Evolutionary conservation across 2,888 invertebrate genomes (phyloP).

Genomic region (Drosophila cracens): DNA sequence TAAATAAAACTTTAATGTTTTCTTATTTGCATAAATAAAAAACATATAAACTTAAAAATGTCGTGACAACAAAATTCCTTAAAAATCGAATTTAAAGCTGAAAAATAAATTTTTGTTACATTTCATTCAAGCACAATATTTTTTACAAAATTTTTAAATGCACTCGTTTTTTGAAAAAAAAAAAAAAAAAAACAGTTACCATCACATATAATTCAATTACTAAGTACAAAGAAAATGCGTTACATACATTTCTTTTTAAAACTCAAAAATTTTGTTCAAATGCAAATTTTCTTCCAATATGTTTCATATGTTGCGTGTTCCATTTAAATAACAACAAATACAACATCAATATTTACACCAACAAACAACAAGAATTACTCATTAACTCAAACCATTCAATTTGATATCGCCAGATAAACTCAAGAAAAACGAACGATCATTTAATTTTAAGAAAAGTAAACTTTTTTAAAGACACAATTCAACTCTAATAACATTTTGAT

Average conservation of each 20-base stretch:
- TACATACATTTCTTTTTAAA: slow-evolving; percentile 63
- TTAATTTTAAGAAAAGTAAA: background rate
- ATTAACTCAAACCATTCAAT: slow-evolving; percentile 22
- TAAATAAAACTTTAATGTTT: slow-evolving; percentile 29
- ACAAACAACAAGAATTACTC: slow-evolving; percentile 31
- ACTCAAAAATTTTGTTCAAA: slow-evolving; percentile 56
- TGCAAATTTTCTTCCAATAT: slow-evolving; percentile 62
- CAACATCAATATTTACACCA: slow-evolving; percentile 38
- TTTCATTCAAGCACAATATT: slow-evolving; percentile 76
- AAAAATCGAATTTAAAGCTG: slow-evolving; percentile 44
- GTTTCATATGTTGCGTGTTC: slow-evolving; percentile 68
- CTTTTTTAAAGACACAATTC: slow-evolving; percentile 3
- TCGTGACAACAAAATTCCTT: slow-evolving; percentile 64
- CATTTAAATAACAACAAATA: slow-evolving; percentile 46
- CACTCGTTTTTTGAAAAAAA: slow-evolving; percentile 75
- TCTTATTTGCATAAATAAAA: slow-evolving; percentile 36
- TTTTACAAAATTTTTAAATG: slow-evolving; percentile 73
- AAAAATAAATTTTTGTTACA: slow-evolving; percentile 69
- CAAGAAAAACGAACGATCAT: background rate
- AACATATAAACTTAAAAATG: slow-evolving; percentile 39
- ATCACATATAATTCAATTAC: slow-evolving; percentile 56
- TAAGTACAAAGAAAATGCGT: slow-evolving; percentile 57
- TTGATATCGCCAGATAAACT: slow-evolving; percentile 8
- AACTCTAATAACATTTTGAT: slow-evolving; percentile 28
- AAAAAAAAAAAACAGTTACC: slow-evolving; percentile 55